Evolutionary conservation across 2,113 vertebrate species (phyloP).

Genomic region (Halichoerus grypus): DNA sequence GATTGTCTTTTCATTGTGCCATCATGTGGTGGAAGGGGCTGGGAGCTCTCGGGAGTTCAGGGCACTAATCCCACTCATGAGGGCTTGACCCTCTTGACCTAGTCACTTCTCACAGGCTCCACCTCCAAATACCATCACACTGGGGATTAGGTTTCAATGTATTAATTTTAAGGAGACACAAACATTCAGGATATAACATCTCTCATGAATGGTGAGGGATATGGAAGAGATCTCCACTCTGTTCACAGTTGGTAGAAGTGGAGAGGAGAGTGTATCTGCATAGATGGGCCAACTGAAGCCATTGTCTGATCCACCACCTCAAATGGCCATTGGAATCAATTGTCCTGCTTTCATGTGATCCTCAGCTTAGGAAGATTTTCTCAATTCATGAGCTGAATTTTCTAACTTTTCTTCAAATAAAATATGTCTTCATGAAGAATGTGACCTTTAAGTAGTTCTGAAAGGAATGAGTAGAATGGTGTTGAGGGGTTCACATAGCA

Average conservation of each 20-base stretch:
- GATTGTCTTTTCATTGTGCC: background rate
- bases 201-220: background rate
- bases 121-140: background rate
- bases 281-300: background rate
- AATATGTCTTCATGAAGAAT: background rate
- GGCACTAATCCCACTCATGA: background rate
- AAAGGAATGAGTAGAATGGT: background rate
- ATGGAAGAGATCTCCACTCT: background rate
- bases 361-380: background rate
- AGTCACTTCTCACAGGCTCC: background rate
- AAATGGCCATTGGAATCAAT: background rate
- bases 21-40: background rate
- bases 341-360: background rate
- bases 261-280: background rate
- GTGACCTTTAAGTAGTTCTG: background rate
- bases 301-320: background rate
- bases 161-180: background rate
- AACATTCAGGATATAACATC: background rate
- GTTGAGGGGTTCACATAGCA: background rate
- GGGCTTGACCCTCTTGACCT: background rate
- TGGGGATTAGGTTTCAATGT: background rate
- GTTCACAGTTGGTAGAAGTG: background rate
- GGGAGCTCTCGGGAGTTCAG: background rate
- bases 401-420: background rate
- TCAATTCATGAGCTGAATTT: background rate